These are phyloP conservation scores for Microcebus griseorufus DNA, from an alignment of 2,113 vertebrate species.

Conservation along the genomic window DNA sequence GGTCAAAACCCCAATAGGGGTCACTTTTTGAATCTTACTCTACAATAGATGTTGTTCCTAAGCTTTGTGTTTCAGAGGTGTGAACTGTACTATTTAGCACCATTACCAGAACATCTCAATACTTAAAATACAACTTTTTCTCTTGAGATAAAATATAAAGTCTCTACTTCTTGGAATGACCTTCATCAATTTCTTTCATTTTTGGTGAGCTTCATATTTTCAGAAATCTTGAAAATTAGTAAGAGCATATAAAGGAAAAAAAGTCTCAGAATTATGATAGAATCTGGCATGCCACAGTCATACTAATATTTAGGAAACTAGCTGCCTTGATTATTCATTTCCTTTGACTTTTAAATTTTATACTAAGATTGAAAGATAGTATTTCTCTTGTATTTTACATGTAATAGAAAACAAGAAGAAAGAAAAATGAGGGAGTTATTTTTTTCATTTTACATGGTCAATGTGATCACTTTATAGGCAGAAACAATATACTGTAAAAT, in stretches of 20 bases:
- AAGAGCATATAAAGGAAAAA: neutral
- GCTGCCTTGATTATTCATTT: neutral
- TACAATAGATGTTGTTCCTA: neutral
- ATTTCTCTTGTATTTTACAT: neutral
- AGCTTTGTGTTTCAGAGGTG: neutral
- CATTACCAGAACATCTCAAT: neutral
- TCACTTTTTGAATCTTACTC: neutral
- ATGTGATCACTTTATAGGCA: neutral
- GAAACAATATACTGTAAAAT: conserved; percentile 16
- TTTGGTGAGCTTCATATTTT: neutral
- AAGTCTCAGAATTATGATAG: neutral
- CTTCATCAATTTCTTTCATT: neutral
- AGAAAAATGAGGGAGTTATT: neutral
- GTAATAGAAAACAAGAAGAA: neutral
- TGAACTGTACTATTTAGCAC: neutral
- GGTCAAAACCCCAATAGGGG: neutral
- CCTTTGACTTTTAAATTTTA: conserved; percentile 42
- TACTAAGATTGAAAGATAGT: neutral
- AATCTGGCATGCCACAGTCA: neutral
- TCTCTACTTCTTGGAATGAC: neutral
- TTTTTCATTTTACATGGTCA: neutral
- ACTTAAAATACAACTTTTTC: neutral
- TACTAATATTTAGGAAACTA: neutral
- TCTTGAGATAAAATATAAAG: neutral
- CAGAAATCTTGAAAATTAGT: neutral